These are phyloP conservation scores for Pegoplata infirma DNA, from an alignment of 2,888 invertebrate genomes.

Conservation along the genomic window DNA sequence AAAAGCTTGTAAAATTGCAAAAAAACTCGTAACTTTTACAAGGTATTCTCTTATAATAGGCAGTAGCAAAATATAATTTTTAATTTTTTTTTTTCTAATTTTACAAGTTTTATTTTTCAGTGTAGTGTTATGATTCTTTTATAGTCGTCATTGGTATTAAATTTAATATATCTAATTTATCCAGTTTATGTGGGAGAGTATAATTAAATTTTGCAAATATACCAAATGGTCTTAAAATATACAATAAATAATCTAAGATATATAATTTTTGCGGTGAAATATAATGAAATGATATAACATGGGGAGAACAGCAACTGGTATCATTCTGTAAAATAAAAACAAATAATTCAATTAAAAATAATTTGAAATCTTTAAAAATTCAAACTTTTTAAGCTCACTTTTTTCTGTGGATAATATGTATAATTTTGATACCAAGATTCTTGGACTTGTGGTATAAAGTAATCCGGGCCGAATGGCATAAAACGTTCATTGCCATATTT, in stretches of 20 bases:
- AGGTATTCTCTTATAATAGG: too few relatives aligned
- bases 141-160: too few relatives aligned
- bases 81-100: too few relatives aligned
- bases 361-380: conserved; percentile 87
- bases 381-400: conserved; percentile 84
- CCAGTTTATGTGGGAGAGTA: conserved; percentile 52
- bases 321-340: conserved; percentile 82
- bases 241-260: conserved; percentile 94
- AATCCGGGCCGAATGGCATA: conserved; percentile 88
- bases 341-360: neutral
- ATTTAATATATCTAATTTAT: conserved; percentile 13
- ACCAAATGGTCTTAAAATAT: conserved; percentile 90
- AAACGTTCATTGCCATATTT: conserved; percentile 91
- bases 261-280: conserved; percentile 95
- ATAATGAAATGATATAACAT: conserved; percentile 97
- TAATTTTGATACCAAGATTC: conserved; percentile 96
- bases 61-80: too few relatives aligned
- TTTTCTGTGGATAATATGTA: conserved; percentile 78
- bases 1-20: too few relatives aligned
- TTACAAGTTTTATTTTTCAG: too few relatives aligned
- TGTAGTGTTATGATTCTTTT: too few relatives aligned
- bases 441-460: conserved; percentile 87
- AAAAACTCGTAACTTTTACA: too few relatives aligned
- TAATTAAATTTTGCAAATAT: conserved; percentile 30
- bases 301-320: conserved; percentile 94